phyloP scores from a whole-genome alignment of 2,113 vertebrate genomes.

The Xiphorhynchus elegans region DNA sequence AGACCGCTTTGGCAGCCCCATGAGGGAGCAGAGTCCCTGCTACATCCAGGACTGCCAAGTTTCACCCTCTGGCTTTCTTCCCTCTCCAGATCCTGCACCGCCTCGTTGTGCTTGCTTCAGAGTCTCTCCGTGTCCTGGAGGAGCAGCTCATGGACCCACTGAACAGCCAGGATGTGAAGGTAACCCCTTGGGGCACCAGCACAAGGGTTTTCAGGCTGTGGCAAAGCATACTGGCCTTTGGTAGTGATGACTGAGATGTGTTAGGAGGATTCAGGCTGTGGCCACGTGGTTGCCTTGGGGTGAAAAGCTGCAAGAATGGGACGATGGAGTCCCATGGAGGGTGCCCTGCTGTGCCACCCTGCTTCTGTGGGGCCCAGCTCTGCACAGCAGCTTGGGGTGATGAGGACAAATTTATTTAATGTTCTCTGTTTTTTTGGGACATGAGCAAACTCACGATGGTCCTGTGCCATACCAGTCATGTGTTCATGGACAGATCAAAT shows the following conservation, averaged over 20 bases:
- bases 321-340: background rate
- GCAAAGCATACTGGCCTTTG: background rate
- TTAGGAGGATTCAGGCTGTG: background rate
- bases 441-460: fast-evolving
- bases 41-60: fast-evolving
- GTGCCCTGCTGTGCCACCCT: background rate
- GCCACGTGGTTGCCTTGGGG: background rate
- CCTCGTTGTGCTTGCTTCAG: slow-evolving; percentile 80
- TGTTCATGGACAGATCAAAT: background rate
- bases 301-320: background rate
- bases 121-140: slow-evolving; percentile 85
- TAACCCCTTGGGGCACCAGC: background rate
- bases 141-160: slow-evolving; percentile 82
- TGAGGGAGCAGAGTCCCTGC: fast-evolving
- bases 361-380: background rate
- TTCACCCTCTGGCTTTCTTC: background rate
- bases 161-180: slow-evolving; percentile 85
- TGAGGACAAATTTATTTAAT: background rate
- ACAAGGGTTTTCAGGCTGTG: background rate
- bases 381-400: background rate
- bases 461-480: fast-evolving
- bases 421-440: background rate
- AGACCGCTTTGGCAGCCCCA: fast-evolving
- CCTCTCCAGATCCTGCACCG: slow-evolving; percentile 87
- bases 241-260: background rate